Base-by-base conservation (phyloP, 2,113 vertebrate species). In the Eidolon helvum region DNA sequence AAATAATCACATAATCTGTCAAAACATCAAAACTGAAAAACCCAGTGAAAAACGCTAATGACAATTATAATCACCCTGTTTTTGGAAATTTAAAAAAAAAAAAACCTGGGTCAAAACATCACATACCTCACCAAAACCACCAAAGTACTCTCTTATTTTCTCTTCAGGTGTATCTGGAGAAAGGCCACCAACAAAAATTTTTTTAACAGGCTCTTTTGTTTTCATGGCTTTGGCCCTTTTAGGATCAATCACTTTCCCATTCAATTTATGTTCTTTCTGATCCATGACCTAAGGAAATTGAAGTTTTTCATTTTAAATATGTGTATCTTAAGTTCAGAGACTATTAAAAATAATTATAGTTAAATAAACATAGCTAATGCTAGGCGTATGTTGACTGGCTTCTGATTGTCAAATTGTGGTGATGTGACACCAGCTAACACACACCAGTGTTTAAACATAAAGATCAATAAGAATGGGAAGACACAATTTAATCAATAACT, bases 161-260 rank as follows among this genome's bases (percentile, higher is more conserved):
- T 99, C 99, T 93, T 99, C 99, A 14, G 99, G 99, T 12, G 99
- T 99, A 98, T 99, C 99, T 96, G 99, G 99, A 98, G 99, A 99
- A 97, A 99, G 99, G 45, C 99, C 99, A 33, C 99, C 99, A 68
- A 99, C 99, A 98, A 99, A 99, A 97, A 99, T 99, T 99, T 99
- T 99, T 99, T 99, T 99, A 75, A 99, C 99, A 0, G 99, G 99
- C 96, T 99, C 99, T 98, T 99, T 99, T 97, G 99, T 99, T 99
- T 99, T 99, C 99, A 99, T 99, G 93, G 99, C 99, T 98, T 99
- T 99, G 97, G 99, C 99, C 98, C 99, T 99, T 98, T 99, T 99
- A 63, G 99, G 99, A 98, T 99, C 99, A 92, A 99, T 99, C 96
- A 99, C 99, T 97, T 99, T 99, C 75, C 99, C 99, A 94, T 99